Evolutionary conservation across 2,113 vertebrate genomes (phyloP), one percentile per base, ranked within the genome.

Genomic region (Indicator maculatus): DNA sequence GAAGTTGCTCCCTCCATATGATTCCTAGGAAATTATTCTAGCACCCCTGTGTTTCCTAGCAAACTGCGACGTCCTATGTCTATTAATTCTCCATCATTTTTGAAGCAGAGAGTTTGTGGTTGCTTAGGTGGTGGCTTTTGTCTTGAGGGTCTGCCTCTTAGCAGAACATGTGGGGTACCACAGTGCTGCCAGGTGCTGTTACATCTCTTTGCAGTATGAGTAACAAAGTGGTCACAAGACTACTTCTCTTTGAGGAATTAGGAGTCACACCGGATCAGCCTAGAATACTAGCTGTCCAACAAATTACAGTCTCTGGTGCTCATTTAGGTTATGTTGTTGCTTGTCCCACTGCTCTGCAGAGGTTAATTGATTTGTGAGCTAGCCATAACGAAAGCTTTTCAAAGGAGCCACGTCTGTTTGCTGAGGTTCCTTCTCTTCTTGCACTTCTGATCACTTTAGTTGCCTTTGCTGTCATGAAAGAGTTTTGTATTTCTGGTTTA

Each of bases 121-220:
- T 88, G 20, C 21, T 23, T 52, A 60, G 33, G 31, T 44, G n/a
- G 38, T 59, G 47, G 33, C 33, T 67, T 17, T 56, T 13, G 4
- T 38, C 61, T 74, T 60, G n/a, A 64, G 59, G 33, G 27, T 81
- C 4, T 88, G 47, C 52, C 28, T 58, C 73, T 56, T 7, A n/a
- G 6, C 23, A 55, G 13, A 52, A 56, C 47, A 18, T 13, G 4
- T 5, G 19, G 9, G 8, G 8, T 66, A 23, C 55, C 41, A 38
- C 11, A 8, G 18, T 33, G n/a, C 21, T 63, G 39, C 36, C 39
- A 77, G 45, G 45, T 50, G 31, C n/a, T 0, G 0, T 44, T 63
- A 79, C 5, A 5, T n/a, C 41, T 67, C 56, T 73, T 50, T 12
- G 24, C 47, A 39, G 17, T 24, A 8, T 9, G 39, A 66, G 45